Evolutionary conservation across 2,888 invertebrate genomes (phyloP), one percentile per base, ranked within the genome.

Genomic region (Homarus gammarus): DNA sequence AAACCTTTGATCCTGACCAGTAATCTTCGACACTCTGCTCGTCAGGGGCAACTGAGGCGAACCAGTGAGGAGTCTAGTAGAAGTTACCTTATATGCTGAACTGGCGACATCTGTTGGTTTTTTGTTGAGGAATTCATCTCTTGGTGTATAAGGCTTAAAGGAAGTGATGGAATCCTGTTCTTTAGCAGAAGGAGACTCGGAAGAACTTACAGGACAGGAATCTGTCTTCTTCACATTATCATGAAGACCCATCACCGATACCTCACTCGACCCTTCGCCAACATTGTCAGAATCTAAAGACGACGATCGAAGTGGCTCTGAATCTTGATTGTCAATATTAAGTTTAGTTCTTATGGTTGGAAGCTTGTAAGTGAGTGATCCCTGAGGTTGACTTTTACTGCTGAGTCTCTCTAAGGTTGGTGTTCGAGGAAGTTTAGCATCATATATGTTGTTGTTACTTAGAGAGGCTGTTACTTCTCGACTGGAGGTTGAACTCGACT

Each of bases 311-410:
- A 1, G 18, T 15, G 8, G 12, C 8, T 6, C n/a, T 2, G 36
- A 36, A 18, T 15, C 38, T 38, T 15, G 18, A 22, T n/a, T 72
- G 6, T 38, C 27, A 5, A 72, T 22, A 15, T 10, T 78, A 33
- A 78, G 36, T 31, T 18, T 31, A 5, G 51, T 78, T n/a, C 78
- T 78, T 31, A 78, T 78, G 56, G 78, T 51, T 27, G 78, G 78
- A 56, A 78, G 36, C 56, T 36, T 22, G 72, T 72, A 72, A n/a
- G 78, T 31, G 3, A 56, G 78, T 0, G 78, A 3, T 1, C 56
- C 15, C 31, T 51, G 56, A 6, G 78, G 36, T 27, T 56, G 18
- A 22, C 75, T 40, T 33, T 22, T 8, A 22, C 22, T 49, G 44
- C 8, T 15, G 33, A 40, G 31, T 18, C 27, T 70, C n/a, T 38